Evolutionary conservation across 2,113 vertebrate genomes (phyloP).

Genomic region (Gymnorhina tibicen): DNA sequence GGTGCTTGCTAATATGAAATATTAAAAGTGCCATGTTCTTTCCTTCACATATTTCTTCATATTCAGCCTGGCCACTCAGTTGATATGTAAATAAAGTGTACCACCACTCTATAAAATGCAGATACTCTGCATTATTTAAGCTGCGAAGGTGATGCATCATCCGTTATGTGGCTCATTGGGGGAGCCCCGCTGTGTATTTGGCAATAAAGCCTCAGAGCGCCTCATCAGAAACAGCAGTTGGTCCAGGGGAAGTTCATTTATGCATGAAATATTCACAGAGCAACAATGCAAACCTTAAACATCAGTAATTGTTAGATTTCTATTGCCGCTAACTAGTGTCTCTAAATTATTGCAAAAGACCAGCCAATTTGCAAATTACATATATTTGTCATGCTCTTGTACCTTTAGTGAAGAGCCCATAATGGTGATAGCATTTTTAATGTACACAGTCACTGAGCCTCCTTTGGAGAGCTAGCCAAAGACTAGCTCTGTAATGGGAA

Average conservation of each 20-base stretch:
- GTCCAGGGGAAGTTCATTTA: conserved; percentile 84
- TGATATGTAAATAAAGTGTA: conserved; percentile 85
- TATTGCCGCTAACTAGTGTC: conserved; percentile 80
- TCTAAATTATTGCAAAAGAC: conserved; percentile 85
- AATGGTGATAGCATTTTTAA: conserved; percentile 69
- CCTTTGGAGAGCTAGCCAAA: conserved; percentile 20
- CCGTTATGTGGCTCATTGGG: conserved; percentile 82
- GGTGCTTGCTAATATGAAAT: conserved; percentile 67
- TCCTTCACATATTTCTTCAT: conserved; percentile 73
- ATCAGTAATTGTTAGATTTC: conserved; percentile 85
- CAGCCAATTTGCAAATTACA: conserved; percentile 83
- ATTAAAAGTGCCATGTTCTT: conserved; percentile 68
- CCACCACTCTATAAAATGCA: conserved; percentile 64
- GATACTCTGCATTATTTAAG: conserved; percentile 82
- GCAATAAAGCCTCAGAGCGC: conserved; percentile 84
- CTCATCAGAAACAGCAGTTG: conserved; percentile 88
- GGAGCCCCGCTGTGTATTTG: conserved; percentile 82
- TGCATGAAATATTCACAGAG: conserved; percentile 87
- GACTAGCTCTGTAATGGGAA: neutral
- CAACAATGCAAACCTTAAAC: conserved; percentile 85
- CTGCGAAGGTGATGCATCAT: conserved; percentile 76
- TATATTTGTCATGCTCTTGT: conserved; percentile 82
- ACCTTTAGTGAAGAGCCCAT: conserved; percentile 77
- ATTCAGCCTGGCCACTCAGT: conserved; percentile 73
- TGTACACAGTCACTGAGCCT: conserved; percentile 54